Evolutionary conservation across 2,113 vertebrate genomes (phyloP).

Genomic region (Agelaius tricolor): DNA sequence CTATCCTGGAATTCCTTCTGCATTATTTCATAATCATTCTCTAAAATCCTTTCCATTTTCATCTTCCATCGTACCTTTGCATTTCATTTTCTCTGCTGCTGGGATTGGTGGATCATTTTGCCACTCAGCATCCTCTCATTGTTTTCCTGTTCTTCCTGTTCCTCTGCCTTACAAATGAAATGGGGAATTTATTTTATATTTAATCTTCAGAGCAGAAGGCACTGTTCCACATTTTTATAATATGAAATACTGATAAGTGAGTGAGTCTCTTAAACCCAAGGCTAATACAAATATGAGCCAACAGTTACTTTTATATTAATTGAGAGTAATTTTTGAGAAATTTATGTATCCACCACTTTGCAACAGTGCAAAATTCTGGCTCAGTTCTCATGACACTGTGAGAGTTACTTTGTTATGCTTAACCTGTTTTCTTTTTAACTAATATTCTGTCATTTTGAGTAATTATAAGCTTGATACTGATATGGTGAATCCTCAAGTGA

Average conservation of each 20-base stretch:
- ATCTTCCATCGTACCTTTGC: neutral
- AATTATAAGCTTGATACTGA: neutral
- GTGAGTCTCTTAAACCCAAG: neutral
- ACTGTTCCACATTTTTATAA: neutral
- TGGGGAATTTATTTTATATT: neutral
- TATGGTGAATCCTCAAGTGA: neutral
- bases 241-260: neutral
- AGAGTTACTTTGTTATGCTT: neutral
- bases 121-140: neutral
- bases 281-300: neutral
- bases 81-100: neutral
- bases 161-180: neutral
- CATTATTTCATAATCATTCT: neutral
- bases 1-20: neutral
- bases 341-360: neutral
- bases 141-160: constrained; percentile 17
- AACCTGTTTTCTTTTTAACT: neutral
- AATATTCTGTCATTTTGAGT: neutral
- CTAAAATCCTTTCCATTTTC: neutral
- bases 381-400: neutral
- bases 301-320: neutral
- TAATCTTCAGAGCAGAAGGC: neutral
- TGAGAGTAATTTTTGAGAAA: neutral
- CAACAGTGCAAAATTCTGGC: neutral
- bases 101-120: neutral